Base-by-base conservation (phyloP, 1,140 invertebrate genomes). In the Cepaea nemoralis region DNA sequence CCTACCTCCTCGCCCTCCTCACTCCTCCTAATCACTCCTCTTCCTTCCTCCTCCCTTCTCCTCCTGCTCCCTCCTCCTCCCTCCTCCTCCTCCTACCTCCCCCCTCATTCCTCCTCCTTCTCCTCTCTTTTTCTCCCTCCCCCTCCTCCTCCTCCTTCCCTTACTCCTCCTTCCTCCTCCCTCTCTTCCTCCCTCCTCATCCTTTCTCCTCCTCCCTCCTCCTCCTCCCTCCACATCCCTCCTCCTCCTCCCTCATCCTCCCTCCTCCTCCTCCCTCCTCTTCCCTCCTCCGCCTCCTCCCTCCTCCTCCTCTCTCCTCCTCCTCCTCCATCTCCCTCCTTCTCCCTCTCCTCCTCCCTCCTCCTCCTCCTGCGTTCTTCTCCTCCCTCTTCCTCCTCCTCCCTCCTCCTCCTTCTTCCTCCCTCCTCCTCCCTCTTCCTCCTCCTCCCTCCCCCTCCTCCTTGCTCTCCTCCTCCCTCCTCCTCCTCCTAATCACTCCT, bases 321-420 rank as follows among this genome's bases (percentile, higher is more conserved):
- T 74, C 71, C 35, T 33, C 35, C 35, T 74, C 39, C 24, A 19
- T 74, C 71, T 74, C 33, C 35, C 35, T 74, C 71, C 24, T 48
- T 71, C 69, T 71, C 33, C 40, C 33, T 2, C 33, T 35, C 33
- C 19, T 22, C 40, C 22, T 35, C 33, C 40, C 33, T 19, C n/a
- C n/a, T n/a, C n/a, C n/a, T n/a, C n/a, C n/a, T n/a, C n/a, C n/a
- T n/a, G n/a, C n/a, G n/a, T n/a, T 48, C 45, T 48, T 19, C 19
- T 19, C 8, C 45, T 48, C 45, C 19, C 45, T 12, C 19, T 48
- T 19, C 19, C 45, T 19, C 19, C 45, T 48, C 45, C 19, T 19
- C 19, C 45, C 8, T 19, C 19, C 45, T 48, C 45, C 45, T 48
- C 45, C 19, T n/a, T n/a, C 45, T 48, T 19, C 8, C 45, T 48